Evolutionary conservation across 1,140 invertebrate genomes (phyloP).

Genomic region (Cydia fagiglandana): DNA sequence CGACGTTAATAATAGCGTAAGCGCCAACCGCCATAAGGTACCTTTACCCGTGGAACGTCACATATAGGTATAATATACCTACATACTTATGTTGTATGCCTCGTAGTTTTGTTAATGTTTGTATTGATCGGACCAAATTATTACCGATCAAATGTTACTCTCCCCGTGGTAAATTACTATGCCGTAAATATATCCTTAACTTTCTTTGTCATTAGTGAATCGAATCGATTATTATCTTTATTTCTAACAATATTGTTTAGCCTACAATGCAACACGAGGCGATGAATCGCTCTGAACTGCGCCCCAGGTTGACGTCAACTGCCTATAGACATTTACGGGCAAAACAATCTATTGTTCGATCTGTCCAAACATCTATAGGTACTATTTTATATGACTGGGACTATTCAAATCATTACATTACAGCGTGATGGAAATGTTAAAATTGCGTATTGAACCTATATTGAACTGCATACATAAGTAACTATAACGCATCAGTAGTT

Average conservation of each 20-base stretch:
- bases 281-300: neutral
- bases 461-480: neutral
- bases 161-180: neutral
- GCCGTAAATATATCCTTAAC: neutral
- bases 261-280: neutral
- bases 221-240: neutral
- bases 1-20: too few species aligned
- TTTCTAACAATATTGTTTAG: neutral
- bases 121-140: too few species aligned
- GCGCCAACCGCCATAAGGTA: too few species aligned
- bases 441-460: neutral
- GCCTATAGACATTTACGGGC: conserved; percentile 9
- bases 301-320: neutral
- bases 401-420: neutral
- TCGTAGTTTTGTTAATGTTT: too few species aligned
- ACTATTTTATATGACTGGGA: neutral
- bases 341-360: conserved; percentile 18
- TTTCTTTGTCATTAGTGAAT: neutral
- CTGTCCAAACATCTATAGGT: neutral
- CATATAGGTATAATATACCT: too few species aligned
- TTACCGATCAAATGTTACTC: too few species aligned
- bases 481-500: too few species aligned
- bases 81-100: too few species aligned
- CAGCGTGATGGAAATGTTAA: neutral
- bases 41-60: too few species aligned